Evolutionary conservation across 1,140 invertebrate genomes (phyloP), one percentile per base, ranked within the genome.

Genomic region (Neocloeon triangulifer): DNA sequence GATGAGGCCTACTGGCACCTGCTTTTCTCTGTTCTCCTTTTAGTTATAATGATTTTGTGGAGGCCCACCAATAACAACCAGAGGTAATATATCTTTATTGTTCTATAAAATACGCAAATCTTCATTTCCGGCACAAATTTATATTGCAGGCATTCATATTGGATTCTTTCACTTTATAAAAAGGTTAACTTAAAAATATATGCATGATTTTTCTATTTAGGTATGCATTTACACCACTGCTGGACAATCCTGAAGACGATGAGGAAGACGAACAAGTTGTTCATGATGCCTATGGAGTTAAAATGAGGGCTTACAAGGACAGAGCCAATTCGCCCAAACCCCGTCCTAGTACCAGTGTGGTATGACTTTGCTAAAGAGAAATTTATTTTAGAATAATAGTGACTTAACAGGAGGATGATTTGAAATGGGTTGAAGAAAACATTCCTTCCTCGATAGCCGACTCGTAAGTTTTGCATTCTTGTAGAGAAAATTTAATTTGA

Each of bases 1-100:
- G 84, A 94, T 53, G 80, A 86, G 37, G 86, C 80, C 3, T 92
- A 81, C 51, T 94, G 88, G 88, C 84, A 88, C 51, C 63, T 92
- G 14, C 55, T 91, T 13, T 94, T 94, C 52, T 84, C 77, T 13
- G 60, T 76, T 26, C 67, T 94, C 34, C 58, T 94, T 14, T 52
- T 84, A 21, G 79, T 85, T 9, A 92, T 94, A 38, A 92, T 92
- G 78, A 66, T 94, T 37, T 60, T 94, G 19, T 94, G 85, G 85
- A 55, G 86, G 39, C 88, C 88, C 4, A 84, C 82, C 3, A 82
- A 81, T 46, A 94, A 92, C 50, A 92, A 92, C 56, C 86, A 92
- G 55, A 64, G 82, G 46, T 50, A n/a, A n/a, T n/a, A n/a, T n/a
- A n/a, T n/a, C n/a, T n/a, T n/a, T 25, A 37, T 19, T 19, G 9